These are phyloP conservation scores for Variabilichromis moorii DNA, from an alignment of 2,113 vertebrate species.

Conservation along the genomic window DNA sequence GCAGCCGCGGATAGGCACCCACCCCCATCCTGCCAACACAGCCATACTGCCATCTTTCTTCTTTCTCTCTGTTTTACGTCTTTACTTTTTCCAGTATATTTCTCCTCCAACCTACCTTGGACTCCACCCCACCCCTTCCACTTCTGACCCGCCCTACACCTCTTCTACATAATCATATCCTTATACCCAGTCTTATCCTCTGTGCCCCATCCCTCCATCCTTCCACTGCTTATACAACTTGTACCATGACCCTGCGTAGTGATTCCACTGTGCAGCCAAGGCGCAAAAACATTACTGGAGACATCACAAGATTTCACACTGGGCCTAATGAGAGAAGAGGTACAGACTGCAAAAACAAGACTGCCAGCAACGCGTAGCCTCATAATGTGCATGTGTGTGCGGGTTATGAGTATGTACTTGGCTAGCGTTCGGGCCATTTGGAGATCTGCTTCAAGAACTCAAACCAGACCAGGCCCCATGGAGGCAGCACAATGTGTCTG, in stretches of 20 bases:
- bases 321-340: conserved; percentile 47
- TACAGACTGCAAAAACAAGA: conserved; percentile 57
- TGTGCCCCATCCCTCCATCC: not conserved
- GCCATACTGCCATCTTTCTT: conserved; percentile 52
- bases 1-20: conserved; percentile 63
- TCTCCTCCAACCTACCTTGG: conserved; percentile 10
- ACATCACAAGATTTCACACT: conserved; percentile 53
- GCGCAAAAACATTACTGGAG: conserved; percentile 56
- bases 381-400: conserved; percentile 19
- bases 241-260: conserved; percentile 50
- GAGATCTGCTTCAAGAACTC: conserved; percentile 59
- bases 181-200: not conserved
- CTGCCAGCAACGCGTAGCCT: conserved; percentile 34
- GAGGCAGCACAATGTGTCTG: conserved; percentile 42
- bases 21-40: conserved; percentile 67
- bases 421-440: conserved; percentile 38
- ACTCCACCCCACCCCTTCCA: not conserved
- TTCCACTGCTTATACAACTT: conserved; percentile 50
- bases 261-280: conserved; percentile 53
- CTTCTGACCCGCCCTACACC: not conserved
- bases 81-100: not conserved
- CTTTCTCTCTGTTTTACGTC: not conserved
- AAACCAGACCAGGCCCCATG: conserved; percentile 39
- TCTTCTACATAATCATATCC: conserved; percentile 36
- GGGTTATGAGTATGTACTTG: conserved; percentile 42